Base-by-base conservation (phyloP, 2,113 vertebrate genomes). In the Herpailurus yagouaroundi region DNA sequence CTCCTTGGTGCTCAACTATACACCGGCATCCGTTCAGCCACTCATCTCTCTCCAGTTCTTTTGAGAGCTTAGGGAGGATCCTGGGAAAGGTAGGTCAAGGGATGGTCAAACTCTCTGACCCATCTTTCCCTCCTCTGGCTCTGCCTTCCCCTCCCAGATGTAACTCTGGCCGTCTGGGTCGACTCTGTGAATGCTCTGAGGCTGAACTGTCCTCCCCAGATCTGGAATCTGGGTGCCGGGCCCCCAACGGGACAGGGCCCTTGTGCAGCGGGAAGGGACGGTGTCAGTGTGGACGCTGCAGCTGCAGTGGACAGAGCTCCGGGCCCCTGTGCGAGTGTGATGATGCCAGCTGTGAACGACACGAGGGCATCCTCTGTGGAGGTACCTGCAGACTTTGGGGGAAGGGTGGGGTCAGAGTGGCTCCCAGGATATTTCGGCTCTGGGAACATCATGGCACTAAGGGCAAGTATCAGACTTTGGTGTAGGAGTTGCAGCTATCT, bases 251-350 rank as follows among this genome's bases (percentile, higher is more conserved):
- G 92, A 98, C 95, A 25, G 96, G 89, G 36, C 98, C 48, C n/a
- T 50, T 98, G 12, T 99, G 99, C 98, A 99, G 97, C 0, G 98
- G 98, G 13, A 98, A 98, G 29, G 99, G 99, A 16, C 96, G 3
- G 63, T 99, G 99, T 69, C 97, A 98, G 25, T 99, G 99, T 41
- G 99, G 99, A 18, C 95, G 66, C 9, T 99, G 99, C 89, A 60
- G 89, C 76, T 99, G 99, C 95, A 94, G 95, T 9, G 94, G 96
- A 63, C 93, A 97, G 36, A 97, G 97, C 45, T 98, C 98, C 0
- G 98, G 98, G 38, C 95, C 21, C 13, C 84, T 98, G 86, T 99
- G 99, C 77, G 86, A 99, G 36, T 99, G 99, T 89, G 98, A 99
- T 8, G 97, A 99, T 63, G n/a, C 71, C 48, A 97, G 94, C 97